Base-by-base conservation (phyloP, 2,797 vertebrate species). In the Acestrorhynchus altus region DNA sequence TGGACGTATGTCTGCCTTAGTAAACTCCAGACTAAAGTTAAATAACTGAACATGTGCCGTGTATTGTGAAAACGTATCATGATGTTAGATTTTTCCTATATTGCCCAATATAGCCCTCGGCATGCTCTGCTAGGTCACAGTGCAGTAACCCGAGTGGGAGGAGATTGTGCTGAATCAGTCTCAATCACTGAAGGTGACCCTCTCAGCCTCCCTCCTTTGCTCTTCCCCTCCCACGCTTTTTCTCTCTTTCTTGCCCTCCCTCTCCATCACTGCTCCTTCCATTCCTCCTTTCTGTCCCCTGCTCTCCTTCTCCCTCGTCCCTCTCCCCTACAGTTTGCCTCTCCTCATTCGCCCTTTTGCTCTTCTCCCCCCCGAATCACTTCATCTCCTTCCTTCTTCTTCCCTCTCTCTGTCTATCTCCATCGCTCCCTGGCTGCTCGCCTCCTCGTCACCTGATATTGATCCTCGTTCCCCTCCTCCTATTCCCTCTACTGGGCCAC, bases 91-190 rank as follows among this genome's bases (percentile, higher is more conserved):
- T n/a, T 60, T 61, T 63, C 18, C 60, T 18, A 59, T 39, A 40
- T 35, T 40, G 35, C 16, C 54, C 26, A 28, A 12, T 59, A 12
- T 12, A 83, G 54, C 61, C 80, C 81, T 77, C 67, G 69, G 74
- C 71, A 83, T 78, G 74, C 77, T 74, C 26, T 52, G 68, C 46
- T 74, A 60, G 89, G 92, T 92, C 87, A 85, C 86, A 89, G 87
- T 78, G 88, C 85, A 72, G 92, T 90, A 92, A 92, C 92, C 89
- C 76, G 89, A 92, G 86, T 80, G 79, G 75, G 69, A 87, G 74
- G 77, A 87, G 91, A 91, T 92, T 87, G 79, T 95, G 93, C 94
- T 95, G 94, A 95, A 92, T 94, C 93, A 93, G 92, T 87, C 83
- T 85, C 86, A 89, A 88, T 88, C 85, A 85, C 72, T 94, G 93